A percentile compares a stretch with the other conserved stretches of the same genome.
phyloP scores from a whole-genome alignment of 2,888 invertebrate species.

The Drosophila phalerata region DNA sequence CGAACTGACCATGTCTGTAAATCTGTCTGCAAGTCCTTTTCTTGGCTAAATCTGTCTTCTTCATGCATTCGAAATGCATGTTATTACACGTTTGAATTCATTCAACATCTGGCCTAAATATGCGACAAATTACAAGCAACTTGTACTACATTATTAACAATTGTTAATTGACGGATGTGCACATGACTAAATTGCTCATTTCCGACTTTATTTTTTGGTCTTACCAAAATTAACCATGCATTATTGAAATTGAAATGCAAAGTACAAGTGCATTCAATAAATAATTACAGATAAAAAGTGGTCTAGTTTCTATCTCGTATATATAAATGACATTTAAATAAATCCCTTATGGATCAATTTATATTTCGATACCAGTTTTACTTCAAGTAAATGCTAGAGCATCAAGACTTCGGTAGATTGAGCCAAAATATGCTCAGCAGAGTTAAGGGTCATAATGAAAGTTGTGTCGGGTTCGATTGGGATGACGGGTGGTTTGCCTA shows the following conservation, averaged over 20 bases:
- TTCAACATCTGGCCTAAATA: conserved; percentile 17
- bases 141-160: conserved; percentile 69
- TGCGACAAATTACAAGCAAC: conserved; percentile 37
- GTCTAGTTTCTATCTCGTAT: background rate
- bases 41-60: conserved; percentile 4
- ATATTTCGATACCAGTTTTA: background rate
- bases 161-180: conserved; percentile 60
- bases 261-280: background rate
- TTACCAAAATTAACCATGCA: background rate
- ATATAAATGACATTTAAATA: background rate
- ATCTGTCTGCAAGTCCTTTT: background rate
- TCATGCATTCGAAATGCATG: conserved; percentile 20
- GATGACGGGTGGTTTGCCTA: conserved; percentile 55
- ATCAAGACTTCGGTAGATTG: background rate
- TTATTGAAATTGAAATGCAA: conserved; percentile 5
- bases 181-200: conserved; percentile 22
- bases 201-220: conserved; percentile 4
- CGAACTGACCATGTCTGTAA: background rate
- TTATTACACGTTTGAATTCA: conserved; percentile 42
- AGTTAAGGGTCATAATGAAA: background rate
- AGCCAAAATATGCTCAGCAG: background rate
- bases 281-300: background rate
- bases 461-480: conserved; percentile 10
- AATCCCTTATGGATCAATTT: background rate
- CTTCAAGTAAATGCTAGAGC: background rate